phyloP scores from a whole-genome alignment of 2,888 invertebrate species.

The Pandemis corylana region DNA sequence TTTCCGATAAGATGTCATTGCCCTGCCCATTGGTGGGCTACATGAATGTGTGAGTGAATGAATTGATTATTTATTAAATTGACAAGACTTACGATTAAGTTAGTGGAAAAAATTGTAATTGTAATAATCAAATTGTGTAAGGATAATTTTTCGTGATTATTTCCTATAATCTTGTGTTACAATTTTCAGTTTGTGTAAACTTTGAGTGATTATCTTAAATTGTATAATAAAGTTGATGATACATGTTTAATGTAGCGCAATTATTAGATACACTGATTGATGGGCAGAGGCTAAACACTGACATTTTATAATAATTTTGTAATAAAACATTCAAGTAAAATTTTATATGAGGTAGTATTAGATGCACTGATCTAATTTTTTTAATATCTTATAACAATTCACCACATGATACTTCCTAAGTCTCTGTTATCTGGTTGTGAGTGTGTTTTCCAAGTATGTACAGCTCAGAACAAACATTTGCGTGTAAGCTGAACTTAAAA shows the following conservation, averaged over 20 bases:
- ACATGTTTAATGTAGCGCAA: background rate
- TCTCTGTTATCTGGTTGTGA: background rate
- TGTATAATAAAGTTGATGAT: background rate
- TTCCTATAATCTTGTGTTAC: background rate
- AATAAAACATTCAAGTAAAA: background rate
- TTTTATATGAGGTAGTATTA: background rate
- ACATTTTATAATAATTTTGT: background rate
- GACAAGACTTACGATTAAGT: conserved; percentile 16
- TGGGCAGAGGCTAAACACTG: background rate
- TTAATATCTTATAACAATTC: background rate
- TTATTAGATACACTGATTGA: background rate
- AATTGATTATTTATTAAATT: conserved; percentile 28
- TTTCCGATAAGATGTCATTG: background rate
- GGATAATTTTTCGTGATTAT: conserved; percentile 2
- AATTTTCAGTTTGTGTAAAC: background rate
- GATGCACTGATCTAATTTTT: background rate
- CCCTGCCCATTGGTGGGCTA: conserved; percentile 9
- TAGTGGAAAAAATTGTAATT: conserved; percentile 18
- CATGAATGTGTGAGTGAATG: conserved; percentile 16
- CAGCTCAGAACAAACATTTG: background rate
- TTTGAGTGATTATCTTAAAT: background rate
- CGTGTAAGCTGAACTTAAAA: background rate
- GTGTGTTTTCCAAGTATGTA: background rate
- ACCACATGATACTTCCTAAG: background rate
- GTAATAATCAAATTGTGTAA: background rate